Percentiles rank a stretch among this genome's conserved stretches.
Conservation (phyloP, 1,140 invertebrate species). For the Caerostris extrusa region DNA sequence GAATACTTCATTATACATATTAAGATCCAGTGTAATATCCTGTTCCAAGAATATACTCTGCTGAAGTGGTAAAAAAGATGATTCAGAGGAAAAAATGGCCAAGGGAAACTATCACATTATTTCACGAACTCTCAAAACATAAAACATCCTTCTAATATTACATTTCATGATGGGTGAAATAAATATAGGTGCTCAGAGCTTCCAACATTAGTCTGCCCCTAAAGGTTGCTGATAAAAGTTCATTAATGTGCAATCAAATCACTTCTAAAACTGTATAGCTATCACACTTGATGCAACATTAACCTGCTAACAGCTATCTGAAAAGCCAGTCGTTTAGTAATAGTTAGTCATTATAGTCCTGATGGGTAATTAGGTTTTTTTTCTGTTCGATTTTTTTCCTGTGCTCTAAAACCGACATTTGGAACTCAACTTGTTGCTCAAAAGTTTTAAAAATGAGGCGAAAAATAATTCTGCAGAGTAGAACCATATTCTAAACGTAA, state of each 20-base stretch:
- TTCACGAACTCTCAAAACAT: neutral
- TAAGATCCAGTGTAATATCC: too few relatives aligned
- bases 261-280: conserved; percentile 26
- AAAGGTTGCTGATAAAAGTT: conserved; percentile 51
- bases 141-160: neutral
- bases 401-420: neutral
- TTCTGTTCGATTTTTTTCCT: neutral
- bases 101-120: neutral
- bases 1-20: too few relatives aligned
- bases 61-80: too few relatives aligned
- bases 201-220: neutral
- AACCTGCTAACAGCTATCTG: conserved; percentile 54
- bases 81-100: too few relatives aligned
- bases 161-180: neutral
- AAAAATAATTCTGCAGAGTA: too few relatives aligned
- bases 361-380: conserved; percentile 26
- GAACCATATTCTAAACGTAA: too few relatives aligned
- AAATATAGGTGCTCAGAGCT: neutral
- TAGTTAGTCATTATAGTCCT: conserved; percentile 53
- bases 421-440: neutral
- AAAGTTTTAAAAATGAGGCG: neutral
- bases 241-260: conserved; percentile 45
- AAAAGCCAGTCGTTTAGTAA: conserved; percentile 41
- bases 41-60: too few relatives aligned
- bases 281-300: conserved; percentile 52